phyloP scores from a whole-genome alignment of 2,797 vertebrate species.

The Meda fulgida region DNA sequence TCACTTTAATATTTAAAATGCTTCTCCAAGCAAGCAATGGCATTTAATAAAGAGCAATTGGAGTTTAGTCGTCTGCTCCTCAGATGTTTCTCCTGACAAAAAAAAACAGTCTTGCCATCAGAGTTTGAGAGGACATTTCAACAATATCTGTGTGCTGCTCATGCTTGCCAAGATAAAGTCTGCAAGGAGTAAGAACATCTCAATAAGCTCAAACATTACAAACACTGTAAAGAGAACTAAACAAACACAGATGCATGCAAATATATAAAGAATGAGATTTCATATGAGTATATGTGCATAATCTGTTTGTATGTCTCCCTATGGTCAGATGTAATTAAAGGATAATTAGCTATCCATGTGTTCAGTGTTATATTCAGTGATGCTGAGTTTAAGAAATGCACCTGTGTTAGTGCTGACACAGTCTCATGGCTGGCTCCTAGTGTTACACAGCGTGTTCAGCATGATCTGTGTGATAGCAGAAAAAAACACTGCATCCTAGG shows the following conservation, averaged over 20 bases:
- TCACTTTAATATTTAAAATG: neutral
- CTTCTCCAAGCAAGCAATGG: neutral
- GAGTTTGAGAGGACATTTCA: neutral
- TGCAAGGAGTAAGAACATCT: neutral
- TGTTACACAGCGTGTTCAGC: neutral
- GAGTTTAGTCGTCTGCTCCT: neutral
- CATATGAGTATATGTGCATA: neutral
- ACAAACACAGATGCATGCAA: neutral
- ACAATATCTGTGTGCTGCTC: neutral
- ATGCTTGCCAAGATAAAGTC: neutral
- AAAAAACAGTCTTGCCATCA: neutral
- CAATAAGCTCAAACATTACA: neutral
- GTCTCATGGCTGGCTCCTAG: conserved; percentile 1
- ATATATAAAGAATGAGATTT: neutral
- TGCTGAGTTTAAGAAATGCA: neutral
- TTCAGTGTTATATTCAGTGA: neutral
- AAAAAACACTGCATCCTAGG: neutral
- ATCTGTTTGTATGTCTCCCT: neutral
- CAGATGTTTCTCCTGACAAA: neutral
- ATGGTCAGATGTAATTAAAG: neutral
- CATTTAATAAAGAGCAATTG: neutral
- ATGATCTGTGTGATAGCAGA: neutral
- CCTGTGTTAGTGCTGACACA: conserved; percentile 13
- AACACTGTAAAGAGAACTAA: neutral
- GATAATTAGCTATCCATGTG: neutral